Evolutionary conservation across 2,797 vertebrate species (phyloP).

Genomic region (Valencia hispanica): DNA sequence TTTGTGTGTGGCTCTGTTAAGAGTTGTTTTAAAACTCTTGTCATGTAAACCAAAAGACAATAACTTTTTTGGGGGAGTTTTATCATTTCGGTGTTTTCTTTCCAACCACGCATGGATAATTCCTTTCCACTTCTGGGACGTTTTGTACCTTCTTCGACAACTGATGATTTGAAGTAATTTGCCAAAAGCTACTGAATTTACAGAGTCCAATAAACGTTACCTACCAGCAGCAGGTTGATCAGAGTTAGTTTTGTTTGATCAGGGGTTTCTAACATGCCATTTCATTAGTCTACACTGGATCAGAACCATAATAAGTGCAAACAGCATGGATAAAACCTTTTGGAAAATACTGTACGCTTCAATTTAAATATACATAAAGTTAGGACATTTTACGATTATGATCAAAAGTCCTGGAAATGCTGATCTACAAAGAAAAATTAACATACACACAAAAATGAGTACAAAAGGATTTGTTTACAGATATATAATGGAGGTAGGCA

Average conservation of each 20-base stretch:
- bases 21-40: neutral
- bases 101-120: neutral
- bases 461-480: neutral
- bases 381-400: neutral
- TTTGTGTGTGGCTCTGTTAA: slow-evolving; percentile 8
- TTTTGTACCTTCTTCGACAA: neutral
- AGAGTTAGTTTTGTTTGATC: neutral
- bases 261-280: neutral
- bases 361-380: neutral
- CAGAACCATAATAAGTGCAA: neutral
- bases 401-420: neutral
- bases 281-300: neutral
- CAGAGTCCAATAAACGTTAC: neutral
- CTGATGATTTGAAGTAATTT: neutral
- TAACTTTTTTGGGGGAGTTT: neutral
- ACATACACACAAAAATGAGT: neutral
- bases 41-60: neutral
- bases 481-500: neutral
- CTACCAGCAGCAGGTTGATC: neutral
- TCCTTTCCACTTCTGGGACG: neutral
- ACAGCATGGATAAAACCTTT: neutral
- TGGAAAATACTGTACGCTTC: neutral
- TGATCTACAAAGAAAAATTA: neutral
- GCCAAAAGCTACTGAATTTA: neutral
- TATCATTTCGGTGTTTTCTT: neutral